Evolutionary conservation across 2,888 invertebrate species (phyloP), one percentile per base, ranked within the genome.

Genomic region (Scaptodrosophila latifasciaeformis): DNA sequence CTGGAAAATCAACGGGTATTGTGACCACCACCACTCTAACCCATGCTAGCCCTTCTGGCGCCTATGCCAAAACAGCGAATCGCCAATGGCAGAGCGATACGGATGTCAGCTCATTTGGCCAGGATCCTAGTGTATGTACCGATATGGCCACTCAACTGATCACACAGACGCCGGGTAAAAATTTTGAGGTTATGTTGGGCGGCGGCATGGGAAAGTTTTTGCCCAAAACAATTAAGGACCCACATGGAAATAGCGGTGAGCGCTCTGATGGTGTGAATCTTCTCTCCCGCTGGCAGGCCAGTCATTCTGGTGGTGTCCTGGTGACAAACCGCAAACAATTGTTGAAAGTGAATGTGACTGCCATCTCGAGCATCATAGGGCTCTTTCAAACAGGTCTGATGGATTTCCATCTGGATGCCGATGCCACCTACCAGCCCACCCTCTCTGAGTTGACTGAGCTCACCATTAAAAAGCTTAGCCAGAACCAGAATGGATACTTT

Each of bases 1-100:
- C 88, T 7, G 89, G 89, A 0, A 91, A 90, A 70, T 83, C 87
- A 1, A 51, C 88, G 79, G 92, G 92, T 1, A 67, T 92, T 2
- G 93, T 94, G 0, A 95, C 95, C 0, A 93, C 92, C 0, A 92
- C 93, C 0, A 87, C 92, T 4, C 89, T 94, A 0, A 94, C 94
- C 0, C 93, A 94, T 80, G 94, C 94, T 0, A 92, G 93, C 0
- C 93, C 94, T 0, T 90, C 92, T 0, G 90, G 89, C 0, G 86
- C 88, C 74, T 90, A 88, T 70, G 89, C 90, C 0, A 89, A 90
- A 59, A 88, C 89, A 0, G 90, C 92, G 0, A 89, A 91, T 56
- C 87, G 93, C 1, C 88, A 91, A 70, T 94, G 92, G 92, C 93
- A 94, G 2, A 88, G 88, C 1, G 93, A 93, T 68, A 87, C 87